Evolutionary conservation across 2,888 invertebrate species (phyloP).

Genomic region (Orthonevra nobilis): DNA sequence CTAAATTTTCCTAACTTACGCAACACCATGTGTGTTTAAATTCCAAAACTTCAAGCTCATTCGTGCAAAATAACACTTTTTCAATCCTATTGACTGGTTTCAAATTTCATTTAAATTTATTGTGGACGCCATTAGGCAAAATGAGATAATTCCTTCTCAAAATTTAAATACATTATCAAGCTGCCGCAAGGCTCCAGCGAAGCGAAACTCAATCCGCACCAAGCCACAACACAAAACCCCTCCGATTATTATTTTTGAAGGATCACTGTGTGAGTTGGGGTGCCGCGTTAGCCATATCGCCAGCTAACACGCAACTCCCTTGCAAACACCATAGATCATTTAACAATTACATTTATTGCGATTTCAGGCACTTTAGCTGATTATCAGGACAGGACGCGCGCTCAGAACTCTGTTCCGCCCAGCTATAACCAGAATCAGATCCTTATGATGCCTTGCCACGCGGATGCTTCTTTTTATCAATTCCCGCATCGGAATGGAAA

Average conservation of each 20-base stretch:
- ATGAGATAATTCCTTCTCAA: slow-evolving; percentile 65
- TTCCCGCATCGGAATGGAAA: slow-evolving; percentile 62
- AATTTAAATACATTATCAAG: slow-evolving; percentile 61
- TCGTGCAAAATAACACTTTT: slow-evolving; percentile 55
- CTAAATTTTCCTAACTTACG: no score
- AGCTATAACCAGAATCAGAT: slow-evolving; percentile 31
- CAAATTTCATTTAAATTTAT: slow-evolving; percentile 68
- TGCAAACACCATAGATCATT: slow-evolving; percentile 70
- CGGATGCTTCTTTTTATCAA: slow-evolving; percentile 35
- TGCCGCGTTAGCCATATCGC: slow-evolving; percentile 75
- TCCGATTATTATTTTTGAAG: slow-evolving; percentile 66
- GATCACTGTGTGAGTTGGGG: slow-evolving; percentile 74
- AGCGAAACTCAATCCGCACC: slow-evolving; percentile 31
- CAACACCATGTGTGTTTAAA: no score
- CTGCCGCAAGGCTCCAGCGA: slow-evolving; percentile 12
- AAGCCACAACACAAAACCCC: slow-evolving; percentile 43
- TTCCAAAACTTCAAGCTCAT: no score
- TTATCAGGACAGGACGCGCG: slow-evolving; percentile 64
- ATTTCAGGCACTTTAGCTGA: slow-evolving; percentile 69
- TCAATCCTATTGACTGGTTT: slow-evolving; percentile 48
- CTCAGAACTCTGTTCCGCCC: slow-evolving; percentile 56
- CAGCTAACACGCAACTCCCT: slow-evolving; percentile 66
- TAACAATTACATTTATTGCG: slow-evolving; percentile 71
- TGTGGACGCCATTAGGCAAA: slow-evolving; percentile 68
- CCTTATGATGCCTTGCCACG: slow-evolving; percentile 49